Evolutionary conservation across 2,113 vertebrate species (phyloP), one percentile per base, ranked within the genome.

Genomic region (Phalacrocorax pelagicus): DNA sequence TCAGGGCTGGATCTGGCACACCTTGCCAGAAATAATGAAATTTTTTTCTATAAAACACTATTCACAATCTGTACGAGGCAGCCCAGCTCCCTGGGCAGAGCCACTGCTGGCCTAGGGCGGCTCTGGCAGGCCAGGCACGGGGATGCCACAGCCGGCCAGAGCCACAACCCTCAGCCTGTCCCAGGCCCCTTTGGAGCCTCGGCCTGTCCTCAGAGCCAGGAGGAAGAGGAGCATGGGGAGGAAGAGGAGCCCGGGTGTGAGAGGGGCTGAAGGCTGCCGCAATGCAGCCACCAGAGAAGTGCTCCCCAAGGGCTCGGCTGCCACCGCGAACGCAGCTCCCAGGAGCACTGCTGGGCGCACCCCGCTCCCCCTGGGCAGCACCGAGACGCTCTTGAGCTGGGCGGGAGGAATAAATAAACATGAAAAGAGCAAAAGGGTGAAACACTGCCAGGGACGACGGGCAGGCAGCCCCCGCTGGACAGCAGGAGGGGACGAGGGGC

Each of bases 111-210:
- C 49, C 36, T 44, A 36, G 29, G 58, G 42, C 14, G 61, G 67
- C 61, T 42, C n/a, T 22, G 30, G 40, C 1, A 5, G 38, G 46
- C 27, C 2, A 3, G 23, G 38, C 2, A 0, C 0, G 0, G 29
- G 40, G 36, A 29, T 61, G 86, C 12, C 75, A 36, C 29, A 59
- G 26, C 47, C 14, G 23, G 34, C 20, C 86, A 32, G 26, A 5
- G 54, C 61, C 4, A 0, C 1, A 15, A 2, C 40, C 42, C 52
- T 44, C 32, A 49, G 42, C 62, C 71, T 4, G 0, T 16, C 59
- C 65, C 55, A 8, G 29, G 23, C 2, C 21, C 40, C 70, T 27
- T 29, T 1, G 51, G 36, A 67, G 63, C 80, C 51, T 27, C 0
- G 0, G 49, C 49, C 52, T 47, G 34, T 27, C 61, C 74, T 46